Evolutionary conservation across 35 echinoderm and acorn worm species (phyloP).

Genomic region (Ptychodera flava): DNA sequence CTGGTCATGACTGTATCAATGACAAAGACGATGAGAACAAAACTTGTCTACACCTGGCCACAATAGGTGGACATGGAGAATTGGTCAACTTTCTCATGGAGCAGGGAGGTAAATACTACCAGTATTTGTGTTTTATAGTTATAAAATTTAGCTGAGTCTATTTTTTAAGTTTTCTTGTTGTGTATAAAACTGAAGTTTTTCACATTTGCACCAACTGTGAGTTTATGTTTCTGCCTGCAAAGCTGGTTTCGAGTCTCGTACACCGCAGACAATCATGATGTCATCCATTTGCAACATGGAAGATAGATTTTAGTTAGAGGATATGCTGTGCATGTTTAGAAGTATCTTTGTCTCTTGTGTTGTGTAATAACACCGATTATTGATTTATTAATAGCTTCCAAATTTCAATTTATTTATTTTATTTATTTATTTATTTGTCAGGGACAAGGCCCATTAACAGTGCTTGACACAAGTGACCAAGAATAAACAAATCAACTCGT

Average conservation of each 20-base stretch:
- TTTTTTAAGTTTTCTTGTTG: background rate
- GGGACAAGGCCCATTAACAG: too few relatives aligned
- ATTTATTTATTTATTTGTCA: too few relatives aligned
- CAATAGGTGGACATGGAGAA: slow-evolving; percentile 78
- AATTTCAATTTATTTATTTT: too few relatives aligned
- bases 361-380: too few relatives aligned
- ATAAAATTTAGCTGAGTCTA: background rate
- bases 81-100: slow-evolving; percentile 79
- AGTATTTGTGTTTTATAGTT: background rate
- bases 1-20: slow-evolving; percentile 27
- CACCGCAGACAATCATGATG: background rate
- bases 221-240: too few relatives aligned
- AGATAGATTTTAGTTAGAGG: too few relatives aligned
- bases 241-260: background rate
- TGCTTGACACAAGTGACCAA: too few relatives aligned
- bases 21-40: slow-evolving; percentile 51
- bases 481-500: too few relatives aligned
- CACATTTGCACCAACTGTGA: background rate
- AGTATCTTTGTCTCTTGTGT: too few relatives aligned
- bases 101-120: slow-evolving; percentile 55
- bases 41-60: slow-evolving; percentile 76
- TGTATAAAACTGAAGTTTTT: background rate
- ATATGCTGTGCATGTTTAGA: too few relatives aligned
- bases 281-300: background rate
- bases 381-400: too few relatives aligned